A percentile compares a stretch with the other conserved stretches of the same genome.
Conservation (phyloP, 1,140 invertebrate species). For the Stenopsyche tienmushanensis region DNA sequence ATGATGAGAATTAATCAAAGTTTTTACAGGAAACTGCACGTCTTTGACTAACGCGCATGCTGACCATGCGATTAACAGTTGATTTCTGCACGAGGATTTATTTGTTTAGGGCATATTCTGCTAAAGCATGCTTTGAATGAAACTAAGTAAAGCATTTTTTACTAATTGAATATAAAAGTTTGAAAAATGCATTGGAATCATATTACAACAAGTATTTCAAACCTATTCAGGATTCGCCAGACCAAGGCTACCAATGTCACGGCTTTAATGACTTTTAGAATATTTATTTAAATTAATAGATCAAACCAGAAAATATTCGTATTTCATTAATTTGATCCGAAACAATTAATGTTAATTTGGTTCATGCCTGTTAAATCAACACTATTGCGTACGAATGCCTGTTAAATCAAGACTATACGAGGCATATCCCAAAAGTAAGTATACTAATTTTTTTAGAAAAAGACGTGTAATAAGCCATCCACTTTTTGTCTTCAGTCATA, state of each 20-base stretch:
- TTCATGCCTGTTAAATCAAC: too few species aligned
- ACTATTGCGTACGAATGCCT: too few species aligned
- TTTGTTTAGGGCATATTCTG: not conserved
- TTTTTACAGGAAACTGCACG: conserved; percentile 29
- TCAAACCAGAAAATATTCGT: too few species aligned
- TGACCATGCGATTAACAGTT: not conserved
- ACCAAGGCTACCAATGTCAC: not conserved
- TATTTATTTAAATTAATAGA: too few species aligned
- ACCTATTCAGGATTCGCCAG: not conserved
- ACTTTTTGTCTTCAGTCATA: too few species aligned
- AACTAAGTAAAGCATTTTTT: too few species aligned
- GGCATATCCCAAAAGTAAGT: too few species aligned
- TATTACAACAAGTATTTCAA: not conserved
- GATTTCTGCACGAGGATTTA: not conserved
- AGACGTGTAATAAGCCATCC: too few species aligned
- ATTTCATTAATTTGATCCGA: too few species aligned
- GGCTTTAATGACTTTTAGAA: not conserved
- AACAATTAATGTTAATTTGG: too few species aligned
- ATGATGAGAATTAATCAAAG: conserved; percentile 37
- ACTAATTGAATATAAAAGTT: not conserved
- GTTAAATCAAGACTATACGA: too few species aligned
- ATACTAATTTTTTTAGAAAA: too few species aligned
- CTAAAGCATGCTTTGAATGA: not conserved
- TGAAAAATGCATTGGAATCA: not conserved
- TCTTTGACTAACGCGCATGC: not conserved